A percentile compares a stretch with the other conserved stretches of the same genome.
Conservation (phyloP, 2,888 invertebrate species). For the Polymixis flavicincta region DNA sequence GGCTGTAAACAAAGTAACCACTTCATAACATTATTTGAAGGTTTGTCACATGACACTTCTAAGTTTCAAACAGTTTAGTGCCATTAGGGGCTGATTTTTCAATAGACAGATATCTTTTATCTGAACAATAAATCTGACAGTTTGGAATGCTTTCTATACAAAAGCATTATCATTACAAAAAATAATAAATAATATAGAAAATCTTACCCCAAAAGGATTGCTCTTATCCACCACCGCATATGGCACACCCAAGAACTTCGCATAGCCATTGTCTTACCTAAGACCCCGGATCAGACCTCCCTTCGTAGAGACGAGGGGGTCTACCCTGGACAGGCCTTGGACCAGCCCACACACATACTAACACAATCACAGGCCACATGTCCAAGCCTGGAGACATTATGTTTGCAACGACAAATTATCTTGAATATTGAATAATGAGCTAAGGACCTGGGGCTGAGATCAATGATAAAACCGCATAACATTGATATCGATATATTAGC, state of each 20-base stretch:
- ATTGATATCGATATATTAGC: background rate
- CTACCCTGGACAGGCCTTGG: constrained; percentile 45
- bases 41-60: background rate
- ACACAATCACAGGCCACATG: constrained; percentile 21
- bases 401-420: background rate
- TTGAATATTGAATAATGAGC: background rate
- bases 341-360: constrained; percentile 21
- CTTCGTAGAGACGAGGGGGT: constrained; percentile 63
- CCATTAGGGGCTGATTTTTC: no score
- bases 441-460: background rate
- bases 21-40: background rate
- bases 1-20: constrained; percentile 45
- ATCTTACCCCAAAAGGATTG: constrained; percentile 67
- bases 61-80: no score
- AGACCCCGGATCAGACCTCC: constrained; percentile 63
- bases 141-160: no score
- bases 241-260: constrained; percentile 68
- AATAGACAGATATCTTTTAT: no score
- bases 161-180: background rate
- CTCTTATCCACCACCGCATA: constrained; percentile 63
- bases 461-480: constrained; percentile 1
- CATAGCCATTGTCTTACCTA: constrained; percentile 57
- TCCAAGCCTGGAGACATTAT: constrained; percentile 5
- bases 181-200: no score
- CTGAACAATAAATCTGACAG: no score